These are phyloP conservation scores for Clinocottus analis DNA, from an alignment of 2,113 vertebrate genomes.

Conservation along the genomic window DNA sequence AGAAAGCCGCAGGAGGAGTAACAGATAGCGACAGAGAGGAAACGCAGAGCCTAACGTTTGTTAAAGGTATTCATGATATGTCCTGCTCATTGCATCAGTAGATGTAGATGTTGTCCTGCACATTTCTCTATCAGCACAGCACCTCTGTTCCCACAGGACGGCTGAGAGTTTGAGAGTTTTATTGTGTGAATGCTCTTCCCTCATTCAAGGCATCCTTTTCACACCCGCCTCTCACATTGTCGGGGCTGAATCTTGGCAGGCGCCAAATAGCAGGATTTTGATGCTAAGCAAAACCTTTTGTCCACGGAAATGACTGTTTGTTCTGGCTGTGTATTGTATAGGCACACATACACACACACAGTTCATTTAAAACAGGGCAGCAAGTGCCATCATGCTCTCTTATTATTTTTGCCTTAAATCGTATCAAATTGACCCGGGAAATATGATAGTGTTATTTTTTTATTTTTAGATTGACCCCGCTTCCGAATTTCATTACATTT, in stretches of 20 bases:
- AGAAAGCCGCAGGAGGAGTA: not conserved
- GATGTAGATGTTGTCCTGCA: conserved; percentile 18
- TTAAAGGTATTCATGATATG: not conserved
- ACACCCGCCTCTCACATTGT: conserved; percentile 59
- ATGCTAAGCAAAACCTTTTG: conserved; percentile 65
- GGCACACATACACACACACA: conserved; percentile 14
- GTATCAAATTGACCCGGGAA: conserved; percentile 31
- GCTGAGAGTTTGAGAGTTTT: conserved; percentile 47
- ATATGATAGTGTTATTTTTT: not conserved
- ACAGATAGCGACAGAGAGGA: not conserved
- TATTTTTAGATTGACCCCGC: not conserved
- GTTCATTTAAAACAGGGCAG: conserved; percentile 28
- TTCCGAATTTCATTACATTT: conserved; percentile 62
- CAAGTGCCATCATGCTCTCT: conserved; percentile 19
- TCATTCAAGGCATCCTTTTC: conserved; percentile 52
- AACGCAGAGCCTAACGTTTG: conserved; percentile 4
- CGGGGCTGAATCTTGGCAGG: conserved; percentile 57
- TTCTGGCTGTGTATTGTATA: conserved; percentile 14
- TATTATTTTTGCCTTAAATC: conserved; percentile 25
- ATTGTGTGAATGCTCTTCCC: conserved; percentile 56
- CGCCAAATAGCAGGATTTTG: conserved; percentile 49
- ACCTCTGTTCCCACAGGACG: conserved; percentile 48
- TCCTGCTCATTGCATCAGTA: conserved; percentile 22
- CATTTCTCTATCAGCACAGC: conserved; percentile 30
- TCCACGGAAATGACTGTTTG: conserved; percentile 41